Conservation (phyloP, 2,113 vertebrate species). For the Oxyura jamaicensis region DNA sequence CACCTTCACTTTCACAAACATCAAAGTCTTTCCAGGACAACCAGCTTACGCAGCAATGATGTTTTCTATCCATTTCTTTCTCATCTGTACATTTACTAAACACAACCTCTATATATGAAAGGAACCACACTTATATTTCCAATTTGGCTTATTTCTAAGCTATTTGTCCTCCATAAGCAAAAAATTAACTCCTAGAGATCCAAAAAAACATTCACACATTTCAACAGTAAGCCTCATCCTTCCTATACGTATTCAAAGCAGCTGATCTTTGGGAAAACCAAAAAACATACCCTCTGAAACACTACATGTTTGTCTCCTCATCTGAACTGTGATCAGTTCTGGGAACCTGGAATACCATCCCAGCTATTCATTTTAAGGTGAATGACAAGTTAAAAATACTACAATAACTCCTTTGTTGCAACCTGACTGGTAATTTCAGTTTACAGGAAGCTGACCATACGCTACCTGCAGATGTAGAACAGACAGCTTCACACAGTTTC, state of each 20-base stretch:
- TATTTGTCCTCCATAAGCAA: neutral
- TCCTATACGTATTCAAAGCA: neutral
- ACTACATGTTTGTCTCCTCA: neutral
- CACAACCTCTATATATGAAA: neutral
- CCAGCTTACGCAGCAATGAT: neutral
- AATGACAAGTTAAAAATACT: neutral
- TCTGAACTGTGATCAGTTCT: neutral
- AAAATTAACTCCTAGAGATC: neutral
- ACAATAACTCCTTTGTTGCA: neutral
- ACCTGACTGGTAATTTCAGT: neutral
- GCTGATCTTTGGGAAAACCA: neutral
- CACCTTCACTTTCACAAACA: neutral
- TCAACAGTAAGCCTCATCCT: neutral
- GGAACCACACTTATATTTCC: neutral
- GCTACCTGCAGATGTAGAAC: neutral
- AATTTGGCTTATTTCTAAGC: neutral
- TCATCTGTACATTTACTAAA: neutral
- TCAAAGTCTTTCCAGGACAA: neutral
- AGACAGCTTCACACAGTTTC: neutral
- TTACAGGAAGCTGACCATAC: neutral
- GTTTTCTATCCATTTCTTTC: neutral
- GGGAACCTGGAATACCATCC: neutral
- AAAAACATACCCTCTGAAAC: neutral
- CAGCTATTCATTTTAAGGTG: neutral
- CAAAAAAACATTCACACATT: neutral